These are phyloP conservation scores for Alethe castanea DNA, from an alignment of 2,113 vertebrate species.

Conservation along the genomic window DNA sequence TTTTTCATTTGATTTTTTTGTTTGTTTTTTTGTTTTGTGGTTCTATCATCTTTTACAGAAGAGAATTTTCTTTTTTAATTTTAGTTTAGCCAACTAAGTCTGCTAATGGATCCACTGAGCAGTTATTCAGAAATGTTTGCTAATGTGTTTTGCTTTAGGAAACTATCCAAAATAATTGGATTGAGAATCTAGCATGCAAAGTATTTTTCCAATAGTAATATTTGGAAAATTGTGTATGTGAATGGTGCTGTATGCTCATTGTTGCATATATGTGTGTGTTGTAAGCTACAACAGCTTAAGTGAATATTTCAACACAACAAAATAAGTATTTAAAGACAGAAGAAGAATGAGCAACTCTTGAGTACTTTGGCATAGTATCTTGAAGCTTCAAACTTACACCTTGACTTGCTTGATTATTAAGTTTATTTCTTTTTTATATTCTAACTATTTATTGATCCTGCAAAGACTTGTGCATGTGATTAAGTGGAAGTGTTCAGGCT, in stretches of 20 bases:
- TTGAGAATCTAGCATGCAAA: slow-evolving; percentile 35
- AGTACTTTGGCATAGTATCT: not conserved
- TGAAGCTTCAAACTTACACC: not conserved
- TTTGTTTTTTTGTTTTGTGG: not conserved
- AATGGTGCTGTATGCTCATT: slow-evolving; percentile 45
- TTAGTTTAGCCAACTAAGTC: not conserved
- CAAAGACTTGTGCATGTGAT: not conserved
- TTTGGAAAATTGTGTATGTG: slow-evolving; percentile 47
- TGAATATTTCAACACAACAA: not conserved
- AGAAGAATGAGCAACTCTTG: not conserved
- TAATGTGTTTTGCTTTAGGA: slow-evolving; percentile 23
- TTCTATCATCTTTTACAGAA: slow-evolving; percentile 10
- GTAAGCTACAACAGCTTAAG: not conserved
- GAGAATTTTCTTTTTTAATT: not conserved
- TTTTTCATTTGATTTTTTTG: slow-evolving; percentile 12
- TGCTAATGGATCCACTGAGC: not conserved
- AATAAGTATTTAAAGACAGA: not conserved
- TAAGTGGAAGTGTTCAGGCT: not conserved
- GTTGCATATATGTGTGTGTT: slow-evolving; percentile 46
- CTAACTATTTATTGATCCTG: not conserved
- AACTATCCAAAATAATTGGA: slow-evolving; percentile 28
- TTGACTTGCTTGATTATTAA: not conserved
- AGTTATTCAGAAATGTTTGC: not conserved
- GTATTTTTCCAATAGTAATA: slow-evolving; percentile 49
- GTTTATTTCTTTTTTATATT: not conserved